A percentile compares a stretch with the other conserved stretches of the same genome.
phyloP scores from a whole-genome alignment of 2,797 vertebrate genomes.

The Rhynchonycteris naso region DNA sequence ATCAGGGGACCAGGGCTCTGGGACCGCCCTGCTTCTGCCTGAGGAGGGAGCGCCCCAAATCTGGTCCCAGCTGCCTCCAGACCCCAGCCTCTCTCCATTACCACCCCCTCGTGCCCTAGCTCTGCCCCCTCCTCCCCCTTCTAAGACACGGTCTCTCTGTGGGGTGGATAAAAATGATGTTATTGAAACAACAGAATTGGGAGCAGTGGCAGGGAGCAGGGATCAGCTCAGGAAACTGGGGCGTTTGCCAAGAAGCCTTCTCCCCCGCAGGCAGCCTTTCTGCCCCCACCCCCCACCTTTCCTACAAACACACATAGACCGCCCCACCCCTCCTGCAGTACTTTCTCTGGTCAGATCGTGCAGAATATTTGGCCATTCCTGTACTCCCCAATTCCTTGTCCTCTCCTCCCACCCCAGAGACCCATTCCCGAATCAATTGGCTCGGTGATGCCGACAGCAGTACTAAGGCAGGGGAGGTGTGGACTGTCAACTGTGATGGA shows the following conservation, averaged over 20 bases:
- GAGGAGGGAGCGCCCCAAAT: conserved; percentile 77
- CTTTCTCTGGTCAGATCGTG: conserved; percentile 60
- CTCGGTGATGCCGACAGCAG: neutral
- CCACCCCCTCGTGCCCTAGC: conserved; percentile 44
- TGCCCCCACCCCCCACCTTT: conserved; percentile 81
- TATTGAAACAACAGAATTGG: conserved; percentile 84
- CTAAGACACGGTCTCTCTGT: conserved; percentile 74
- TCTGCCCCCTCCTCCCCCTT: conserved; percentile 46
- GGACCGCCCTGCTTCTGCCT: conserved; percentile 76
- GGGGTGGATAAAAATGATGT: conserved; percentile 83
- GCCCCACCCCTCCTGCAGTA: conserved; percentile 71
- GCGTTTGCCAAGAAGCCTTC: conserved; percentile 81
- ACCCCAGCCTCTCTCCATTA: conserved; percentile 50
- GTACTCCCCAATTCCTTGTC: conserved; percentile 5
- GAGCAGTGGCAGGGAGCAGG: conserved; percentile 81
- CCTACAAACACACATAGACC: conserved; percentile 75
- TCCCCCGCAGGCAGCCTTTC: conserved; percentile 81
- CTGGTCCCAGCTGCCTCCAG: conserved; percentile 65
- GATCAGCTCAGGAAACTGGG: conserved; percentile 83
- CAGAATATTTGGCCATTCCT: conserved; percentile 55
- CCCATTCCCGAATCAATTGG: neutral
- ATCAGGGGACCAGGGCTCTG: conserved; percentile 84
- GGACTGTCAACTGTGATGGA: neutral
- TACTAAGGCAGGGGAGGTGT: neutral
- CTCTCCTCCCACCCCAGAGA: neutral